Percentiles rank a stretch among this genome's conserved stretches.
phyloP scores from a whole-genome alignment of 2,797 vertebrate species.

The Harpagifer antarcticus region DNA sequence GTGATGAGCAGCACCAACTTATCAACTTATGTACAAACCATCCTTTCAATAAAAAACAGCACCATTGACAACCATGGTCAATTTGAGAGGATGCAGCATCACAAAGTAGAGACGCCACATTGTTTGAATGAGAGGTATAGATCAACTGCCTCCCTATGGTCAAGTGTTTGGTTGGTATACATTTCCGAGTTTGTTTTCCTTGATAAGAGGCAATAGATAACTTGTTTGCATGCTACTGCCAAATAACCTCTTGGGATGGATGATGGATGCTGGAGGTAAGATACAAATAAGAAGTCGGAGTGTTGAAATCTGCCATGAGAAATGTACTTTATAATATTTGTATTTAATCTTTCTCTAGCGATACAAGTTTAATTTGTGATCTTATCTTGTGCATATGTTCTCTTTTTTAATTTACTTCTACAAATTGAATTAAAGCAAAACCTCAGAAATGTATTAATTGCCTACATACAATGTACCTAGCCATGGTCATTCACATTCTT shows the following conservation, averaged over 20 bases:
- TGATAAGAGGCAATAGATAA: slow-evolving; percentile 56
- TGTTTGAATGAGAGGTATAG: slow-evolving; percentile 50
- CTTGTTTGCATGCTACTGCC: slow-evolving; percentile 42
- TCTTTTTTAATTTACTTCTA: neutral
- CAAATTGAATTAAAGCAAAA: neutral
- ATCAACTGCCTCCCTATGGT: slow-evolving; percentile 45
- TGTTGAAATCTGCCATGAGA: neutral
- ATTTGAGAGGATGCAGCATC: slow-evolving; percentile 39
- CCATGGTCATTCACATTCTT: neutral
- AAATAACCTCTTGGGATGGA: slow-evolving; percentile 31
- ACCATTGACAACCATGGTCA: slow-evolving; percentile 42
- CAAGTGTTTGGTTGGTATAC: slow-evolving; percentile 58
- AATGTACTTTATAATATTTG: neutral
- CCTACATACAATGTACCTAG: neutral
- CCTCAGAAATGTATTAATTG: neutral
- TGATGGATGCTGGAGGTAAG: slow-evolving; percentile 19
- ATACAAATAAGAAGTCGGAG: slow-evolving; percentile 14
- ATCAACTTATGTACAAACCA: slow-evolving; percentile 39
- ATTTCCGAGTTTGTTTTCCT: slow-evolving; percentile 51
- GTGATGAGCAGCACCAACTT: slow-evolving; percentile 53
- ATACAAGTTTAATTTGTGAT: neutral
- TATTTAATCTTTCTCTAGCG: neutral
- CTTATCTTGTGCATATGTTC: neutral
- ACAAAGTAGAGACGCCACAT: slow-evolving; percentile 33
- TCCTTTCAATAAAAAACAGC: slow-evolving; percentile 38